These are phyloP conservation scores for Strigamia transsilvanica DNA, from an alignment of 2,888 invertebrate genomes.

Conservation along the genomic window DNA sequence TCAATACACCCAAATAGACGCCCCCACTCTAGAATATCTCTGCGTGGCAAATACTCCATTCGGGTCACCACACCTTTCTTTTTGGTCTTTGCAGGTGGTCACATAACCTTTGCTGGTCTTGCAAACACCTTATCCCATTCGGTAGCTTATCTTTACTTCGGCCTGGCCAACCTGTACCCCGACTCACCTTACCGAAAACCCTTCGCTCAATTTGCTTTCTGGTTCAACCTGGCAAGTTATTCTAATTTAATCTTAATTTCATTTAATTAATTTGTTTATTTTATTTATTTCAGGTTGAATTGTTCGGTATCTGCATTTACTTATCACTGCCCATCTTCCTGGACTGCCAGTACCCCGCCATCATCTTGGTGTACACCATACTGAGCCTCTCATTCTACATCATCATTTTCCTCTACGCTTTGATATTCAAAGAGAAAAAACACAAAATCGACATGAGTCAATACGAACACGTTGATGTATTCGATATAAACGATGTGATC, in stretches of 20 bases:
- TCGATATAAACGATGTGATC: slow-evolving; percentile 1
- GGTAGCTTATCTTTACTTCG: neutral
- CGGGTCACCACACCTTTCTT: no score
- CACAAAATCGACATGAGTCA: neutral
- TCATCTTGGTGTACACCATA: neutral
- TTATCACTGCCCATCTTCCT: neutral
- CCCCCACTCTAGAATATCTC: no score
- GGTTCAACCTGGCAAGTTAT: neutral
- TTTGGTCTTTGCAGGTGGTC: no score
- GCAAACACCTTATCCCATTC: neutral
- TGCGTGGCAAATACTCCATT: no score
- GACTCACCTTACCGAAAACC: neutral
- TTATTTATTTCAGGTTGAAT: neutral
- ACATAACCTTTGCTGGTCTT: neutral
- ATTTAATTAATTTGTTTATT: neutral
- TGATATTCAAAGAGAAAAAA: neutral
- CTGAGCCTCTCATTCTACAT: neutral
- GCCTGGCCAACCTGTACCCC: neutral
- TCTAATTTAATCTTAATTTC: neutral
- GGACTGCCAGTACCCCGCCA: neutral
- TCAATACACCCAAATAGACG: no score
- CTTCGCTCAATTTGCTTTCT: neutral
- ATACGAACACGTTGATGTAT: slow-evolving; percentile 1
- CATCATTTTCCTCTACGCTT: neutral
- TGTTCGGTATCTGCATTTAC: neutral